A percentile compares a stretch with the other conserved stretches of the same genome.
Conservation (phyloP, 2,797 vertebrate species). For the Nannoperca australis region DNA sequence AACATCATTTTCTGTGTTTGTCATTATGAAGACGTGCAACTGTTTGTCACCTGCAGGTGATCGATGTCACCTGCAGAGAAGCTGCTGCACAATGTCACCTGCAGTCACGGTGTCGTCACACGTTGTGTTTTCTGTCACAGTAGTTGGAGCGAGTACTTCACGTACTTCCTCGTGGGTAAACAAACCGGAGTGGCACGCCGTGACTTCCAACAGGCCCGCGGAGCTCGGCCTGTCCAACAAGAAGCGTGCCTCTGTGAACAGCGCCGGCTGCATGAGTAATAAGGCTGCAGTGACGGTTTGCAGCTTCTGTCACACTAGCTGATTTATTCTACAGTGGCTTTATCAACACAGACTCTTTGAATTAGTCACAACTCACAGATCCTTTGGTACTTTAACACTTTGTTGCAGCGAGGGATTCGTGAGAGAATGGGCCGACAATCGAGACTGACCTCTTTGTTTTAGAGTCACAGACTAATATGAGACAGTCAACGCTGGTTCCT, state of each 20-base stretch:
- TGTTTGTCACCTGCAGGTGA: too few species aligned
- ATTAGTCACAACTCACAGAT: background rate
- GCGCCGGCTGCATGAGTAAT: constrained; percentile 30
- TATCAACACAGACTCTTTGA: too few species aligned
- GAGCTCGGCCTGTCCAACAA: background rate
- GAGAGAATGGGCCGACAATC: background rate
- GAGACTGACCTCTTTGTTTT: too few species aligned
- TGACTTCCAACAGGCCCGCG: background rate
- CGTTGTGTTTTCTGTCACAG: constrained; percentile 27
- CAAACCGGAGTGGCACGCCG: background rate
- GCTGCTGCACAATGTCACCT: too few species aligned
- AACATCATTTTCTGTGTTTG: too few species aligned
- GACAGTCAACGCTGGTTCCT: too few species aligned
- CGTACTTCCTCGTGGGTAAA: constrained; percentile 9
- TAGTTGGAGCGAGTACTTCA: constrained; percentile 5
- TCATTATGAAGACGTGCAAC: too few species aligned
- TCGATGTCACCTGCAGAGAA: too few species aligned
- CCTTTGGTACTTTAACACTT: too few species aligned
- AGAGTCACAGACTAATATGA: too few species aligned
- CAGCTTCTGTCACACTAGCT: background rate
- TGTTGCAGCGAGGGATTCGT: background rate
- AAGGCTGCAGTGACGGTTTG: background rate
- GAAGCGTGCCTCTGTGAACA: background rate
- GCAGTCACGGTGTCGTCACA: too few species aligned
- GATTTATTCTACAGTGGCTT: background rate